phyloP scores from a whole-genome alignment of 2,113 vertebrate genomes.

The Rynchops niger region DNA sequence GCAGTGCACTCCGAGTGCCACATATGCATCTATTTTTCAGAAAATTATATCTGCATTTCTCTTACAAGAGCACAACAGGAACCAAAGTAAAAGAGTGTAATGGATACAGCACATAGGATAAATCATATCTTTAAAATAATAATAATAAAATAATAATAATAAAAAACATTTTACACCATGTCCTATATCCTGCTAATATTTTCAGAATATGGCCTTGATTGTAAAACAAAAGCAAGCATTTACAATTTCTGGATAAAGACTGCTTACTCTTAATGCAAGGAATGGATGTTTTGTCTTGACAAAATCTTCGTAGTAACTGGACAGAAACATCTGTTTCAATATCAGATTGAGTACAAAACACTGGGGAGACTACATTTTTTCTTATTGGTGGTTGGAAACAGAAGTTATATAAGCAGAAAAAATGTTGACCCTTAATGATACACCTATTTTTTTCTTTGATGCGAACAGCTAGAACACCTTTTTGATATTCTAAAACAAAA shows the following conservation, averaged over 20 bases:
- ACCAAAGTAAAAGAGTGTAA: constrained; percentile 85
- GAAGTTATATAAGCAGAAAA: constrained; percentile 74
- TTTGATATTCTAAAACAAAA: constrained; percentile 85
- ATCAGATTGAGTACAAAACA: constrained; percentile 70
- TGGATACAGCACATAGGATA: constrained; percentile 86
- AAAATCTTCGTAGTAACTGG: constrained; percentile 76
- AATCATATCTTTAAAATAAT: constrained; percentile 85
- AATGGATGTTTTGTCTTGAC: constrained; percentile 80
- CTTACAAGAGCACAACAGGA: constrained; percentile 88
- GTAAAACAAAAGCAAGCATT: constrained; percentile 85
- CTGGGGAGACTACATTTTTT: constrained; percentile 64
- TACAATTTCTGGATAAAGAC: constrained; percentile 80
- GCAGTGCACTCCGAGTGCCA: constrained; percentile 84
- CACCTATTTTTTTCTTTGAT: constrained; percentile 78
- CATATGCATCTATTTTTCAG: constrained; percentile 83
- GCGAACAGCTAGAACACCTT: constrained; percentile 84
- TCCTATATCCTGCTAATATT: constrained; percentile 83
- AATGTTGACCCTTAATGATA: constrained; percentile 82
- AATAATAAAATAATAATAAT: constrained; percentile 78
- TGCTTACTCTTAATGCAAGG: constrained; percentile 78
- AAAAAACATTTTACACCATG: constrained; percentile 80
- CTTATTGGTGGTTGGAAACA: constrained; percentile 74
- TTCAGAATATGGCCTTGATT: constrained; percentile 82
- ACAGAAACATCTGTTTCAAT: constrained; percentile 76
- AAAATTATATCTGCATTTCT: constrained; percentile 85